Evolutionary conservation across 2,888 invertebrate genomes (phyloP), one percentile per base, ranked within the genome.

Genomic region (Drosophila seclusa): DNA sequence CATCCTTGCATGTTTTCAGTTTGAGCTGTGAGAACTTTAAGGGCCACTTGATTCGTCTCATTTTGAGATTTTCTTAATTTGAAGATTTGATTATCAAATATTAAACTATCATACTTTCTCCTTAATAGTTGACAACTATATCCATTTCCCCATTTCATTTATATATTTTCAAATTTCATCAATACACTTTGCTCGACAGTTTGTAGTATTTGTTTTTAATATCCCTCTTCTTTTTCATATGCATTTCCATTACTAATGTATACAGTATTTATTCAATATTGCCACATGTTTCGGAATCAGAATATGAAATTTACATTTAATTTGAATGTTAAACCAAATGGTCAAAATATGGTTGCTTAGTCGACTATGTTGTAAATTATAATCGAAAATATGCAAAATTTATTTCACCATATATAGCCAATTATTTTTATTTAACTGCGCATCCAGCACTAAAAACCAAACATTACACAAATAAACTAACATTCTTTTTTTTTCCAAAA

Each of bases 381-480:
- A 54, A 60, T 68, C 63, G 60, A 38, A 59, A 68, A 78, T 68
- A 82, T 78, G 73, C 11, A 36, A 63, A 57, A 57, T 68, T 65
- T 60, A 67, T 68, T 68, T 63, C 52, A 60, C 11, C 61, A 61
- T 71, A 80, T 71, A 62, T 16, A n/a, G n/a, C 49, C 66, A 78
- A 73, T 82, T 73, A 73, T 78, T 73, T 82, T 58, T 60, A 82
- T 73, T 73, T 57, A 73, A 64, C 58, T 45, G 61, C 11, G 38
- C 63, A 21, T 42, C 52, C n/a, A 54, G 8, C 11, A 29, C 49
- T 32, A 50, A 42, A 54, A 50, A 60, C 52, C 54, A 58, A 58
- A 60, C 18, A 27, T 32, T 29, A 49, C 31, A 40, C 34, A 49
- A 58, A 68, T 71, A 40, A 68, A 62, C 6, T 24, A 66, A 52